Evolutionary conservation across 2,888 invertebrate species (phyloP).

Genomic region (Agrochola lychnidis): DNA sequence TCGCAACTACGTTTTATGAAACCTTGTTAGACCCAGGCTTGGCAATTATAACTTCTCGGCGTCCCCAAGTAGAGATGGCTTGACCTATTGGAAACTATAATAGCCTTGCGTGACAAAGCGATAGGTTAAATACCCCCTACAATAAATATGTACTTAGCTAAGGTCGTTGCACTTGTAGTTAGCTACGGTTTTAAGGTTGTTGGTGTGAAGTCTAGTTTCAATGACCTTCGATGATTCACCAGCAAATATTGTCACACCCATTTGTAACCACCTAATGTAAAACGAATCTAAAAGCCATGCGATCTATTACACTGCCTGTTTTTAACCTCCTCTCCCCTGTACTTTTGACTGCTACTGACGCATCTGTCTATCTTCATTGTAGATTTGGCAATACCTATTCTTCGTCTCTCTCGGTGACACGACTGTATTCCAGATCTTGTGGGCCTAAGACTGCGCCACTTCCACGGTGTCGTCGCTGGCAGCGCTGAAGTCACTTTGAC

Average conservation of each 20-base stretch:
- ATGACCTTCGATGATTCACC: constrained; percentile 48
- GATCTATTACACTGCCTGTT: background rate
- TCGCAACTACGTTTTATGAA: background rate
- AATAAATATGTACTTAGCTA: constrained; percentile 35
- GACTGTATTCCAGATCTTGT: no score
- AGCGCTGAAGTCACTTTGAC: no score
- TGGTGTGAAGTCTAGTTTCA: constrained; percentile 30
- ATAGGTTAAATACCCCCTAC: constrained; percentile 25
- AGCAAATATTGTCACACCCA: constrained; percentile 22
- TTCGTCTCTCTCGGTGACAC: no score
- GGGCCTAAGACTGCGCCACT: no score
- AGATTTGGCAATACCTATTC: background rate
- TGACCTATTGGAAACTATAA: constrained; percentile 15
- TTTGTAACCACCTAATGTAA: constrained; percentile 10
- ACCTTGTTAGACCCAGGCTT: background rate
- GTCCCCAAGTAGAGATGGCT: background rate
- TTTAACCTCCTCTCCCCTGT: rapidly evolving
- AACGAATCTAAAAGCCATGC: background rate
- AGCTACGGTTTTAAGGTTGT: constrained; percentile 26
- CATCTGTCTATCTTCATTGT: background rate
- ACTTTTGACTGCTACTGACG: background rate
- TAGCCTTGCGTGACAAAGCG: constrained; percentile 28
- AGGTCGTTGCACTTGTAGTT: constrained; percentile 38
- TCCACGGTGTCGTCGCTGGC: no score
- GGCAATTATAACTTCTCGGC: background rate